A percentile compares a stretch with the other conserved stretches of the same genome.
Conservation (phyloP, 2,888 invertebrate species). For the Molanna angustata region DNA sequence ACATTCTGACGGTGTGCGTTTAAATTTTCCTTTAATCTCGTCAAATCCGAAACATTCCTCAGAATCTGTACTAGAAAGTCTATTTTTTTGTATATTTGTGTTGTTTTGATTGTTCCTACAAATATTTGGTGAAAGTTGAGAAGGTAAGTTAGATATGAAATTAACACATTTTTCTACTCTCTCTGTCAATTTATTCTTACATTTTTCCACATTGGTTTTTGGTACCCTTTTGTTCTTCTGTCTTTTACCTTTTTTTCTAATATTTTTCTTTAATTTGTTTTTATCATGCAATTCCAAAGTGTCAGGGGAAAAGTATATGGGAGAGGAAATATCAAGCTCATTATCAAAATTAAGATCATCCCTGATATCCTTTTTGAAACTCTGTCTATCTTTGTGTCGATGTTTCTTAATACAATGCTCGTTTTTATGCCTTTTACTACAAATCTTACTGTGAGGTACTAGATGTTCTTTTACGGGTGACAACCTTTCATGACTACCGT, state of each 20-base stretch:
- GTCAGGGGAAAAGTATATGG: conserved; percentile 18
- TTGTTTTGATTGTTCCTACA: neutral
- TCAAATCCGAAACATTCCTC: conserved; percentile 16
- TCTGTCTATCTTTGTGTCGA: conserved; percentile 14
- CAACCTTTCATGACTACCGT: conserved; percentile 5
- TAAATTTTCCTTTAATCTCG: conserved; percentile 19
- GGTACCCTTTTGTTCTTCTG: conserved; percentile 4
- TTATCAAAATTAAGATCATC: conserved; percentile 15
- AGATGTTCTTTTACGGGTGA: conserved; percentile 14
- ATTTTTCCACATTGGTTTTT: neutral
- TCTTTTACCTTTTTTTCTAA: neutral
- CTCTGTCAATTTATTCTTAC: conserved; percentile 1
- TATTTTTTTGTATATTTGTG: conserved; percentile 32
- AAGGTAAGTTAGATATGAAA: conserved; percentile 14
- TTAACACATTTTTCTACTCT: conserved; percentile 16
- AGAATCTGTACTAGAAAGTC: conserved; percentile 39
- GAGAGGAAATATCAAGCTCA: neutral
- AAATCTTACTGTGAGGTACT: conserved; percentile 7
- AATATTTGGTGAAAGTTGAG: conserved; percentile 11
- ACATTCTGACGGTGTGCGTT: conserved; percentile 5
- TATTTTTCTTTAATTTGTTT: conserved; percentile 6
- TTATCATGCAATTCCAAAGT: conserved; percentile 14
- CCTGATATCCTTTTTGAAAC: conserved; percentile 7
- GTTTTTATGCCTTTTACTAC: conserved; percentile 20
- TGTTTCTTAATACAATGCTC: conserved; percentile 17